Conservation (phyloP, 2,888 invertebrate genomes). For the Quadriops clusia region DNA sequence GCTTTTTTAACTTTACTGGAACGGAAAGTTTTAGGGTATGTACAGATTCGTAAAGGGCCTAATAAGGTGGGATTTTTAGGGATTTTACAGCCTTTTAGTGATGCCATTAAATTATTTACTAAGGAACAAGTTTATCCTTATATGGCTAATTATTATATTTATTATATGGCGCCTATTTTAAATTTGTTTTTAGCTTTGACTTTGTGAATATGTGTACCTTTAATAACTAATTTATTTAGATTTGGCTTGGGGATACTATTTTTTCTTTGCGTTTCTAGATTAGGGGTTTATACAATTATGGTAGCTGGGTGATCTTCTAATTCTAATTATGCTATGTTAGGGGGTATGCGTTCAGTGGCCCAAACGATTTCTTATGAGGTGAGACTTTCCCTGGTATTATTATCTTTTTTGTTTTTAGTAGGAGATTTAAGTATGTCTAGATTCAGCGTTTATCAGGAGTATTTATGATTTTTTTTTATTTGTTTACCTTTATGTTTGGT, state of each 20-base stretch:
- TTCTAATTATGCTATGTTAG: conserved; percentile 55
- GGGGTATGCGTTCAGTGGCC: conserved; percentile 53
- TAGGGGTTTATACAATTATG: conserved; percentile 53
- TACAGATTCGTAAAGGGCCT: conserved; percentile 63
- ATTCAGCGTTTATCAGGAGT: conserved; percentile 40
- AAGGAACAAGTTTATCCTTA: conserved; percentile 49
- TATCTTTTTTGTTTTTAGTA: conserved; percentile 47
- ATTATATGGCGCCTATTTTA: conserved; percentile 48
- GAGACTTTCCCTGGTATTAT: conserved; percentile 52
- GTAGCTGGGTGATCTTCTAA: conserved; percentile 57
- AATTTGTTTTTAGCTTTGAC: conserved; percentile 48
- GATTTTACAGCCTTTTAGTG: conserved; percentile 56
- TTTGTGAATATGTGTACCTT: conserved; percentile 48
- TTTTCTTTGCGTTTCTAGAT: conserved; percentile 52
- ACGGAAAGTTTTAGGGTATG: conserved; percentile 57
- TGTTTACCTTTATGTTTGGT: conserved; percentile 43
- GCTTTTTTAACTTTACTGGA: conserved; percentile 64
- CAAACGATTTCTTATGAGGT: conserved; percentile 72
- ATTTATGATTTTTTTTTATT: conserved; percentile 44
- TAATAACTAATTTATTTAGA: conserved; percentile 41
- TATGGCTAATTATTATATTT: conserved; percentile 48
- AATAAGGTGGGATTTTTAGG: conserved; percentile 56
- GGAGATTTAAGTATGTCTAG: conserved; percentile 42
- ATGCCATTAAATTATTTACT: conserved; percentile 60
- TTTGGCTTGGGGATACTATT: conserved; percentile 50